phyloP scores from a whole-genome alignment of 2,888 invertebrate species.

The Agrotis segetum region DNA sequence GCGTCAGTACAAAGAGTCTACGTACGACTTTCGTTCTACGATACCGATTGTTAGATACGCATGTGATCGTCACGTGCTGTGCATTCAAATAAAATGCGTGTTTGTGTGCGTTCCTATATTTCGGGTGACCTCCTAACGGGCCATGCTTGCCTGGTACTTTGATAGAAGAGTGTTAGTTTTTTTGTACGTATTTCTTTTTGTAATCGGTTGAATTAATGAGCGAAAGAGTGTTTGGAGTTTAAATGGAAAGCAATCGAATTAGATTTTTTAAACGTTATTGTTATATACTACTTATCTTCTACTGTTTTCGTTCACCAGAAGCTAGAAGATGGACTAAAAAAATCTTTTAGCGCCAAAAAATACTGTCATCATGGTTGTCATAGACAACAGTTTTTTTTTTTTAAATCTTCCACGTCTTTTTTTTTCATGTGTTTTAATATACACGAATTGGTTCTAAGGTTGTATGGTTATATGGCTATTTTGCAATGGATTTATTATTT shows the following conservation, averaged over 20 bases:
- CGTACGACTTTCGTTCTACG: conserved; percentile 53
- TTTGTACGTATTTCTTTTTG: conserved; percentile 39
- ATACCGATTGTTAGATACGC: conserved; percentile 35
- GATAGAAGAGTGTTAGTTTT: conserved; percentile 49
- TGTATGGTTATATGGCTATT: too few relatives aligned
- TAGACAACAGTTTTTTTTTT: background rate
- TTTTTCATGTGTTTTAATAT: too few relatives aligned
- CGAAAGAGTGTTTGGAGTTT: background rate
- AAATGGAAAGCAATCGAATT: background rate
- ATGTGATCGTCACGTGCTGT: conserved; percentile 50
- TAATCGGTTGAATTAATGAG: background rate
- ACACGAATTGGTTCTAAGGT: too few relatives aligned
- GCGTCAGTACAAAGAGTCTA: too few relatives aligned
- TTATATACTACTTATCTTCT: background rate
- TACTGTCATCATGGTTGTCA: too few relatives aligned
- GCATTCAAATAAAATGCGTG: conserved; percentile 59
- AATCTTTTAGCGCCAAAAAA: too few relatives aligned
- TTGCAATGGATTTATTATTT: too few relatives aligned
- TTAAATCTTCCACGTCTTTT: too few relatives aligned
- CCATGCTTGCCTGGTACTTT: conserved; percentile 57
- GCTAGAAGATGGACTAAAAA: too few relatives aligned
- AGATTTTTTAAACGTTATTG: too few relatives aligned
- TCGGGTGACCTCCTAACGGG: conserved; percentile 44
- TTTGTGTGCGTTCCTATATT: conserved; percentile 51
- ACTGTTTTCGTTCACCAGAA: background rate